Evolutionary conservation across 2,888 invertebrate genomes (phyloP), one percentile per base, ranked within the genome.

Genomic region (Nemapogon koenigi): DNA sequence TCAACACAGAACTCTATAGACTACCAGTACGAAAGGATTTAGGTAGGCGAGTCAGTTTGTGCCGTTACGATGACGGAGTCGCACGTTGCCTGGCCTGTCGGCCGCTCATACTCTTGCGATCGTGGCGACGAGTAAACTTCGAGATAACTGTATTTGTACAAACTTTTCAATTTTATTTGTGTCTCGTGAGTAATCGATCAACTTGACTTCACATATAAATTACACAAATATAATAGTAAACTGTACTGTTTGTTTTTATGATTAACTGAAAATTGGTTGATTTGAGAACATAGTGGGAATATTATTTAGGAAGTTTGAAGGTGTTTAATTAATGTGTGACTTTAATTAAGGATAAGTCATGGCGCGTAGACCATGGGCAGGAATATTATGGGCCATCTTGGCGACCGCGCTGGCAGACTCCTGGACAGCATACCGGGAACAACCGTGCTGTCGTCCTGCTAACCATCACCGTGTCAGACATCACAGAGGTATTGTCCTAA

Each of bases 381-480:
- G 61, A 50, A 52, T 72, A 51, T 47, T 71, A 50, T 66, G 63
- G 60, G 61, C 57, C 35, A 50, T 65, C 55, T 45, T 68, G 54
- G 65, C 62, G 51, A 80, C 75, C 49, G 84, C 66, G 47, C 68
- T 73, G 62, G 85, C 81, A 48, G 84, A 83, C 68, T 84, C 83
- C 52, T 84, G 84, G 84, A 83, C 83, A 30, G 81, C 83, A 51
- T 85, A 81, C 59, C 83, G 82, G 71, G 85, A 85, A 67, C 82
- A 83, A 59, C 85, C 85, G 30, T 85, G 85, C 59, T 85, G 85
- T 62, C 72, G 83, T 40, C 81, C 83, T 28, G 73, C 71, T 40
- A 67, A 80, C 41, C 84, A 84, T 55, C 79, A 79, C 48, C 83
- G 84, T 41, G 81, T 85, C 44, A 62, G 85, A 44, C 85, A 85